Conservation (phyloP, 2,888 invertebrate species). For the Agrochola lychnidis region DNA sequence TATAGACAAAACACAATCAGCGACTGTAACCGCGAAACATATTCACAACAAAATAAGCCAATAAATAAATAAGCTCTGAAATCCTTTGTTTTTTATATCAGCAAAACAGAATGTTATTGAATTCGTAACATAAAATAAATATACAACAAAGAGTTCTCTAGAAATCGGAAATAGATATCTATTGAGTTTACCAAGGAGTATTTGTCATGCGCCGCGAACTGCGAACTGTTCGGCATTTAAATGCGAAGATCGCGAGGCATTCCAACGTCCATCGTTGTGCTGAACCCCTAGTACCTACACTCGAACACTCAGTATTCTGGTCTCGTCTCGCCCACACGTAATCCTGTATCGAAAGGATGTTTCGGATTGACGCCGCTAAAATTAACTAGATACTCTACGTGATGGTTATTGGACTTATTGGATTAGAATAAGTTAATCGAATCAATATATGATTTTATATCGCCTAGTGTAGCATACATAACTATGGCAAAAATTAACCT, state of each 20-base stretch:
- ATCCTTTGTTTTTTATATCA: conserved; percentile 16
- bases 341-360: conserved; percentile 71
- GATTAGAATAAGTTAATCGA: conserved; percentile 33
- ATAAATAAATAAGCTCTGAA: conserved; percentile 29
- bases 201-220: conserved; percentile 74
- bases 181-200: conserved; percentile 64
- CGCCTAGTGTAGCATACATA: neutral
- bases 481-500: neutral
- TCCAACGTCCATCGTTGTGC: conserved; percentile 75
- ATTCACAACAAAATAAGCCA: conserved; percentile 31
- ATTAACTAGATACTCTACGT: conserved; percentile 49
- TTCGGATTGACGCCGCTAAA: conserved; percentile 64
- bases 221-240: conserved; percentile 73
- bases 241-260: conserved; percentile 75
- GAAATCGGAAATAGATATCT: conserved; percentile 72
- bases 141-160: conserved; percentile 51
- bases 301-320: conserved; percentile 65
- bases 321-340: conserved; percentile 69
- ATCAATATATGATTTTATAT: neutral
- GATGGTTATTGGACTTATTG: conserved; percentile 47
- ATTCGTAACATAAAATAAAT: conserved; percentile 49
- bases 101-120: conserved; percentile 51
- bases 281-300: conserved; percentile 49
- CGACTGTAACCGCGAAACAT: neutral
- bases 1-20: neutral